A percentile compares a stretch with the other conserved stretches of the same genome.
phyloP scores from a whole-genome alignment of 92 coral and sea anemone species.

The Zoanthus gigantus region DNA sequence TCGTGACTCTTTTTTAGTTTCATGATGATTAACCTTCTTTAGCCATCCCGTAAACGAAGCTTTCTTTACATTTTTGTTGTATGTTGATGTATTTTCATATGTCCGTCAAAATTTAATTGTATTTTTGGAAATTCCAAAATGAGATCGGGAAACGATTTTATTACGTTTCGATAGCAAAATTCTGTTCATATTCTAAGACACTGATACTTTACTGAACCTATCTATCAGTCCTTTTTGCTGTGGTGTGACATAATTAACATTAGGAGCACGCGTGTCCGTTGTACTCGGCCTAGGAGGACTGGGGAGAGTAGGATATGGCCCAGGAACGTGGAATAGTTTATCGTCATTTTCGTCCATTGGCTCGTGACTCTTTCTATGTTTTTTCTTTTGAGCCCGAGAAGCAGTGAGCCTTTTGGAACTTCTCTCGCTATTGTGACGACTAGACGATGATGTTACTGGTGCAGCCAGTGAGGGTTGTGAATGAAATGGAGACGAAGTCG shows the following conservation, averaged over 20 bases:
- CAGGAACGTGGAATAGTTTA: conserved; percentile 54
- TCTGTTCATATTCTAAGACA: background rate
- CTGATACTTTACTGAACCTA: background rate
- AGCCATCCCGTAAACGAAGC: too few species aligned
- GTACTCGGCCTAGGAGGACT: conserved; percentile 24
- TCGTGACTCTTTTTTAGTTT: conserved; percentile 54
- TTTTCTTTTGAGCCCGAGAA: conserved; percentile 61
- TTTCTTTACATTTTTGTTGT: too few species aligned
- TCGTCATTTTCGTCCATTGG: conserved; percentile 72
- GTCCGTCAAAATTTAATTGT: too few species aligned
- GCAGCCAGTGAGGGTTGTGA: conserved; percentile 9
- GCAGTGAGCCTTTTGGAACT: conserved; percentile 23
- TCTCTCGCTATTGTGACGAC: conserved; percentile 25
- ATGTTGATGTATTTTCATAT: too few species aligned
- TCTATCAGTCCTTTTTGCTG: background rate
- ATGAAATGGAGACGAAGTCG: conserved; percentile 22
- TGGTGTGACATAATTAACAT: conserved; percentile 34
- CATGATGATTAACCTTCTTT: too few species aligned
- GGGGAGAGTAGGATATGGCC: conserved; percentile 46
- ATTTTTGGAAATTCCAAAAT: background rate
- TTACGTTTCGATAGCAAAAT: background rate
- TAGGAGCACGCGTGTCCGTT: background rate
- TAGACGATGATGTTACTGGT: background rate
- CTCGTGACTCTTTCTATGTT: conserved; percentile 54
- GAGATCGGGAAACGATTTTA: background rate